A percentile compares a stretch with the other conserved stretches of the same genome.
phyloP scores from a whole-genome alignment of 2,113 vertebrate species.

The Heterocephalus glaber region DNA sequence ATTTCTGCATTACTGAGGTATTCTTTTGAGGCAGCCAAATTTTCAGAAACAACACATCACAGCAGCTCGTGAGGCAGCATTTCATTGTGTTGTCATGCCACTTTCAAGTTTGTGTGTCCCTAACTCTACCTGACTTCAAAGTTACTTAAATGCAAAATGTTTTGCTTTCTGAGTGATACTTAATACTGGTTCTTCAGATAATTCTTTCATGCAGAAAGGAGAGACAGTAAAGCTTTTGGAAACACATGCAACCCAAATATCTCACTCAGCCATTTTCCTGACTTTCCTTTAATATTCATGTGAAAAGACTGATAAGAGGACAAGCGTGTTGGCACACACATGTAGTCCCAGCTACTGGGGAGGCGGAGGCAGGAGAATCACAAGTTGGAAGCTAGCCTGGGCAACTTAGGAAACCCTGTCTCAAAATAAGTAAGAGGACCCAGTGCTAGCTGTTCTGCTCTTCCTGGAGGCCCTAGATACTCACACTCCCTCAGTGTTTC shows the following conservation, averaged over 20 bases:
- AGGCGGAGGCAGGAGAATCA: neutral
- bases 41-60: neutral
- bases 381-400: neutral
- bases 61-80: neutral
- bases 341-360: neutral
- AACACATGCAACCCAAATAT: neutral
- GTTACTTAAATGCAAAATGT: conserved; percentile 23
- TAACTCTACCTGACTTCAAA: neutral
- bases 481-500: too few species aligned
- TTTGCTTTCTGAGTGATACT: conserved; percentile 27
- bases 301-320: neutral
- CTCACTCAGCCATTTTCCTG: neutral
- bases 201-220: neutral
- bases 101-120: neutral
- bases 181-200: neutral
- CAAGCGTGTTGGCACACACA: neutral
- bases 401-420: neutral
- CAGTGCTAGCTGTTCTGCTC: neutral
- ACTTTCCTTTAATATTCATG: neutral
- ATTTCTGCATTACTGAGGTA: neutral
- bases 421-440: neutral
- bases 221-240: neutral
- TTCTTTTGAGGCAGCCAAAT: neutral
- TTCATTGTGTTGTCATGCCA: neutral
- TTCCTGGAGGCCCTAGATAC: neutral